Evolutionary conservation across 2,888 invertebrate genomes (phyloP).

Genomic region (Campopleginae sp.): DNA sequence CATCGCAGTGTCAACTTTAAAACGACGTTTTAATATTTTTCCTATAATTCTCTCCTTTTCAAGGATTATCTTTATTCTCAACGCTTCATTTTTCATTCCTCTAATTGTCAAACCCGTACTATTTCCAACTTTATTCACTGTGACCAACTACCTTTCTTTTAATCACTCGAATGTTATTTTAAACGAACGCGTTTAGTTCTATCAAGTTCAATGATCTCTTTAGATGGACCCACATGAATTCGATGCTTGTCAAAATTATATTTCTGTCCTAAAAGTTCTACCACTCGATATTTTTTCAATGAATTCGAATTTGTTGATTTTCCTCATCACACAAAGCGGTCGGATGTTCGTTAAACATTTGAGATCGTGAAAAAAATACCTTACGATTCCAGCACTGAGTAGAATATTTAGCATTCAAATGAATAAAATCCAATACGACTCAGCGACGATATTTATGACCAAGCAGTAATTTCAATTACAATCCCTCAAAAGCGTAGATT

Average conservation of each 20-base stretch:
- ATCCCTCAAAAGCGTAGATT: background rate
- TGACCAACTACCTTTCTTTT: background rate
- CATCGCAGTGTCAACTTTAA: conserved; percentile 5
- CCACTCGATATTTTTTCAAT: too few relatives aligned
- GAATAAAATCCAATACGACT: background rate
- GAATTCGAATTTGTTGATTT: too few relatives aligned
- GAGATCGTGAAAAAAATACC: background rate
- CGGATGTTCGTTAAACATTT: too few relatives aligned
- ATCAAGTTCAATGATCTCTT: background rate
- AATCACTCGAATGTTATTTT: background rate
- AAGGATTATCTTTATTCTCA: background rate
- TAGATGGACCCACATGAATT: too few relatives aligned
- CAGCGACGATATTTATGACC: background rate
- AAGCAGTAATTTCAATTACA: background rate
- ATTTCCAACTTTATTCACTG: background rate
- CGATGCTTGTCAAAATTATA: too few relatives aligned
- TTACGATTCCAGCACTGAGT: background rate
- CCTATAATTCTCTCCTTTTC: background rate
- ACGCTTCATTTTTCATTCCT: background rate
- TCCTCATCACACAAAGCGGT: too few relatives aligned
- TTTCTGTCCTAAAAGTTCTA: too few relatives aligned
- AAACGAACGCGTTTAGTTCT: background rate
- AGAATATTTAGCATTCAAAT: background rate
- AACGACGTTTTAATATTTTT: conserved; percentile 19
- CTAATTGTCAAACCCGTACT: background rate